Evolutionary conservation across 1,140 invertebrate species (phyloP).

Genomic region (Euura saliciscinereae): DNA sequence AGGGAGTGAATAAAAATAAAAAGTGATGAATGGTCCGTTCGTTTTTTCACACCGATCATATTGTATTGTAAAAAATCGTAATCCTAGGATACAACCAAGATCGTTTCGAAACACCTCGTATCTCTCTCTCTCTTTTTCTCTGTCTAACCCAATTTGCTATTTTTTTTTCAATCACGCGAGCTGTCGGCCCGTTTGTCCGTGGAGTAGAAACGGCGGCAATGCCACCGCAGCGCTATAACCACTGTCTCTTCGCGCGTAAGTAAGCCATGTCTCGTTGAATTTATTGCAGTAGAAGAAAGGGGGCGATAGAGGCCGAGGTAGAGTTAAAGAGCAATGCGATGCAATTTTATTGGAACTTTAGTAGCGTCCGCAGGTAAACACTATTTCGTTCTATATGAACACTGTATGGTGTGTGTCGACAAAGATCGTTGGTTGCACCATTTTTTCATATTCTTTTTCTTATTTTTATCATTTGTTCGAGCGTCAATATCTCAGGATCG

Average conservation of each 20-base stretch:
- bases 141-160: background rate
- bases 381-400: background rate
- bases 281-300: background rate
- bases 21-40: too few species aligned
- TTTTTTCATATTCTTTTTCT: background rate
- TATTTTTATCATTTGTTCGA: background rate
- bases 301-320: background rate
- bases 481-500: too few species aligned
- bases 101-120: background rate
- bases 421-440: background rate
- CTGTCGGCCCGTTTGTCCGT: background rate
- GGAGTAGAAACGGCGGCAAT: background rate
- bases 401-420: background rate
- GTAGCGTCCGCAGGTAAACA: background rate
- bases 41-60: too few species aligned
- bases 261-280: slow-evolving; percentile 2
- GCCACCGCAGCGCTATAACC: background rate
- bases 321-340: background rate
- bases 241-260: slow-evolving; percentile 4
- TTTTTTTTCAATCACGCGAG: background rate
- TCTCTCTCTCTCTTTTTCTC: background rate
- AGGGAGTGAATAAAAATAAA: background rate
- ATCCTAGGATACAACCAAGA: background rate
- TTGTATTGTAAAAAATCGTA: too few species aligned
- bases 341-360: background rate